phyloP scores from a whole-genome alignment of 2,888 invertebrate genomes.

The Agapetus fuscipes region DNA sequence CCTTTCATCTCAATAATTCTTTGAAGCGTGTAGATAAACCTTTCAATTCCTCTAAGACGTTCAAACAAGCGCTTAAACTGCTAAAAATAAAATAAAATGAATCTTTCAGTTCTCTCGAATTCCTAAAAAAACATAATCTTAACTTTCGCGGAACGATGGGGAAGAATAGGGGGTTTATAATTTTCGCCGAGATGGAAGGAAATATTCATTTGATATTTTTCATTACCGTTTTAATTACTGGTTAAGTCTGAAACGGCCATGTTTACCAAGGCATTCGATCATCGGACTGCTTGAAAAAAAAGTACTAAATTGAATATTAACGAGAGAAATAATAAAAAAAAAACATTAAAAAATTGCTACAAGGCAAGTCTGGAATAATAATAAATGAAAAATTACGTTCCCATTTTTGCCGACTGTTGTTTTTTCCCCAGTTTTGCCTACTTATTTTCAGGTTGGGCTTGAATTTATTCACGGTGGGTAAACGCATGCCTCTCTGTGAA shows the following conservation, averaged over 20 bases:
- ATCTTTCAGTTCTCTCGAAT: no score
- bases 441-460: no score
- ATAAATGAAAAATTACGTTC: not conserved
- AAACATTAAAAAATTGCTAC: not conserved
- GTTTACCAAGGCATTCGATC: slow-evolving; percentile 4
- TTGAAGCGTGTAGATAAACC: no score
- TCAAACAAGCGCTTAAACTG: no score
- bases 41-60: no score
- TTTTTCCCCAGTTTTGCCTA: no score
- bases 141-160: not conserved
- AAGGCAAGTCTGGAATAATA: not conserved
- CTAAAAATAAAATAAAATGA: no score
- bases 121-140: not conserved
- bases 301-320: slow-evolving; percentile 14
- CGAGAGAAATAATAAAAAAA: slow-evolving; percentile 7
- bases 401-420: not conserved
- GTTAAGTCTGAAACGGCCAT: not conserved
- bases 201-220: not conserved
- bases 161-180: not conserved
- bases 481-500: no score
- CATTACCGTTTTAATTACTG: slow-evolving; percentile 1
- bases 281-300: not conserved
- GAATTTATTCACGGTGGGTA: no score
- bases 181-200: not conserved
- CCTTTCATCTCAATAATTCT: no score